Evolutionary conservation across 2,888 invertebrate species (phyloP).

Genomic region (Lampropteryx suffumata): DNA sequence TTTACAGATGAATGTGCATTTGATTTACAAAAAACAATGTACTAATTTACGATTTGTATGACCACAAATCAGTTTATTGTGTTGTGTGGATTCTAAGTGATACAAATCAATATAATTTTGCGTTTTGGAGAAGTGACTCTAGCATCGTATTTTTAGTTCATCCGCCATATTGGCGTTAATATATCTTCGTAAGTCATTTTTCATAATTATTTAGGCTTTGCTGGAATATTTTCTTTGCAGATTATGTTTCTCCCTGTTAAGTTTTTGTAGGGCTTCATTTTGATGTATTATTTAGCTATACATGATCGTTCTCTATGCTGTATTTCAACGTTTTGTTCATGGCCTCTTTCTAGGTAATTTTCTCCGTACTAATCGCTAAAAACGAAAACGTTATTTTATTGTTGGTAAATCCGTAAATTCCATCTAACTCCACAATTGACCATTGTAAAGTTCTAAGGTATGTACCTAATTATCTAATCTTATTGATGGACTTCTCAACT

Average conservation of each 20-base stretch:
- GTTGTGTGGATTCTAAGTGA: conserved; percentile 71
- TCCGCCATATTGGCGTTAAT: conserved; percentile 88
- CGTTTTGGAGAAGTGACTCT: conserved; percentile 73
- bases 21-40: conserved; percentile 64
- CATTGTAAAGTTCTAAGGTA: conserved; percentile 8
- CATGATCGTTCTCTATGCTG: conserved; percentile 59
- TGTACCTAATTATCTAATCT: not conserved
- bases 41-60: conserved; percentile 59
- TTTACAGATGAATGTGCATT: conserved; percentile 73
- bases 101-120: conserved; percentile 69
- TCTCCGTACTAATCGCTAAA: conserved; percentile 54
- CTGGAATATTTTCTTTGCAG: conserved; percentile 61
- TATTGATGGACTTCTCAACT: conserved; percentile 11
- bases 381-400: conserved; percentile 39
- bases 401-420: conserved; percentile 24
- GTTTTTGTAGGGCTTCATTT: conserved; percentile 77
- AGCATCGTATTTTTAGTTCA: conserved; percentile 84
- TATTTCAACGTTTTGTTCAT: conserved; percentile 64
- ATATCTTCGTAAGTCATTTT: conserved; percentile 82
- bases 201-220: conserved; percentile 71
- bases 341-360: conserved; percentile 71
- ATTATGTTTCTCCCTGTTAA: conserved; percentile 64
- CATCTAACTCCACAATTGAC: conserved; percentile 3
- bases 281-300: conserved; percentile 52
- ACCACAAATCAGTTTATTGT: conserved; percentile 64